Conservation (phyloP, 1,140 invertebrate species). For the Eurosta solidaginis region DNA sequence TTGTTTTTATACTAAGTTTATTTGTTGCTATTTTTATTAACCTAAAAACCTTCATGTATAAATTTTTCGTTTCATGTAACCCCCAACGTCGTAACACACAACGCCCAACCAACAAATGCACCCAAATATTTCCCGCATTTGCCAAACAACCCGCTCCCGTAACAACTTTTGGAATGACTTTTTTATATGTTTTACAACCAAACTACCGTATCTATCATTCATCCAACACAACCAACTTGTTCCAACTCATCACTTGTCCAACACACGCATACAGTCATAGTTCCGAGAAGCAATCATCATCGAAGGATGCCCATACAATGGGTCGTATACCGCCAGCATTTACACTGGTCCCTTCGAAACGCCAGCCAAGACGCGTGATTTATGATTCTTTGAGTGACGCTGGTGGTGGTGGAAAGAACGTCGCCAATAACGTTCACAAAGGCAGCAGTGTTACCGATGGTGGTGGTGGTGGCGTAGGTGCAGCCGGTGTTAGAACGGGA, state of each 20-base stretch:
- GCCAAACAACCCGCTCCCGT: conserved; percentile 29
- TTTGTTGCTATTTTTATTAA: not conserved
- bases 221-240: not conserved
- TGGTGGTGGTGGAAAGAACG: conserved; percentile 35
- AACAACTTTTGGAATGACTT: conserved; percentile 24
- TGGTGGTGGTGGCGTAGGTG: not conserved
- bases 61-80: conserved; percentile 44
- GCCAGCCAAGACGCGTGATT: conserved; percentile 78
- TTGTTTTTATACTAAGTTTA: not conserved
- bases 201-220: not conserved
- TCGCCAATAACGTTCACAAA: not conserved
- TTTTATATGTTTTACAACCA: conserved; percentile 32
- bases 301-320: conserved; percentile 66
- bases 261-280: not conserved
- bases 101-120: not conserved
- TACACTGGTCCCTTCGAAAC: conserved; percentile 83
- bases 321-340: conserved; percentile 78
- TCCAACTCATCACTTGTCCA: conserved; percentile 8
- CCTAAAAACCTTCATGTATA: not conserved
- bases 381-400: conserved; percentile 68
- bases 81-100: conserved; percentile 27
- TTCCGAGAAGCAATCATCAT: conserved; percentile 35
- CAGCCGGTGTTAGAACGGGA: not conserved
- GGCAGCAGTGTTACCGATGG: conserved; percentile 1
- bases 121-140: not conserved